Evolutionary conservation across 2,113 vertebrate genomes (phyloP).

Genomic region (Saccopteryx bilineata): DNA sequence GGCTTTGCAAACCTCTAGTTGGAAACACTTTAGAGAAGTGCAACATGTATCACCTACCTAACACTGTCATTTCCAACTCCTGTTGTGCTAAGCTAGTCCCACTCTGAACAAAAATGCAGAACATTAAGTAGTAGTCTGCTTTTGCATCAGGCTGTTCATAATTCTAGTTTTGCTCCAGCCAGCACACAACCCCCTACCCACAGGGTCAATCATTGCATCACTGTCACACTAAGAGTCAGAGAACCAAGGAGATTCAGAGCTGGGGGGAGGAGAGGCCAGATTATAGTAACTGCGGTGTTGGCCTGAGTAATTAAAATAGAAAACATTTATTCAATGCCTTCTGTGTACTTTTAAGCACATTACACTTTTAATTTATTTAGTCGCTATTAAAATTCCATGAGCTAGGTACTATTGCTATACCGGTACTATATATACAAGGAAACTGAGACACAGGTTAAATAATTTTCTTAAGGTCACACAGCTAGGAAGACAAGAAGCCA

Average conservation of each 20-base stretch:
- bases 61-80: not conserved
- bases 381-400: not conserved
- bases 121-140: not conserved
- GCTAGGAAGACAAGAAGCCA: not conserved
- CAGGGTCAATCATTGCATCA: not conserved
- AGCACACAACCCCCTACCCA: not conserved
- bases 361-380: slow-evolving; percentile 22
- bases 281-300: not conserved
- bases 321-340: not conserved
- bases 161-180: not conserved
- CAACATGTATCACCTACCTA: not conserved
- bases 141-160: not conserved
- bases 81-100: not conserved
- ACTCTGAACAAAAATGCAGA: not conserved
- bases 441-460: not conserved
- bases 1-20: not conserved
- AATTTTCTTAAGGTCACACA: not conserved
- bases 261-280: not conserved
- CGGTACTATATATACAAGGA: not conserved
- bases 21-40: not conserved
- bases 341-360: slow-evolving; percentile 31
- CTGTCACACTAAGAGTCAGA: not conserved
- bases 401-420: not conserved
- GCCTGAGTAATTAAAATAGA: not conserved
- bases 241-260: not conserved